These are phyloP conservation scores for Pseudotriccus pelzelni DNA, from an alignment of 2,797 vertebrate species.

Conservation along the genomic window DNA sequence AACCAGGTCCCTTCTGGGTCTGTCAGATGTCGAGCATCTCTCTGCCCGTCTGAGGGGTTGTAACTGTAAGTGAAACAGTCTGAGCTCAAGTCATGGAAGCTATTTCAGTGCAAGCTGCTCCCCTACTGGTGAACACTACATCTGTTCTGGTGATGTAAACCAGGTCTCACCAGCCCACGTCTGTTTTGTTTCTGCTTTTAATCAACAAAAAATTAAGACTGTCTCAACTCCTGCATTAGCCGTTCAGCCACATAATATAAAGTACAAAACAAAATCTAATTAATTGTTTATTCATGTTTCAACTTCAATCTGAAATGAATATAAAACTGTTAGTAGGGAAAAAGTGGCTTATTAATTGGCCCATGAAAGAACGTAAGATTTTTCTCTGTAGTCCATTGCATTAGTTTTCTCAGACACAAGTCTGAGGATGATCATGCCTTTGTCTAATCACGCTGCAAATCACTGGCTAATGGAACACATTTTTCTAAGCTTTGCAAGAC, in stretches of 20 bases:
- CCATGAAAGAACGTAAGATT: background rate
- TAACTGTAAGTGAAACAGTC: background rate
- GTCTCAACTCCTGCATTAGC: background rate
- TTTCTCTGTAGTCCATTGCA: background rate
- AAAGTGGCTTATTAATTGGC: background rate
- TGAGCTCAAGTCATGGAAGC: background rate
- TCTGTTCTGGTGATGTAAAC: background rate
- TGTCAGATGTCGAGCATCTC: background rate
- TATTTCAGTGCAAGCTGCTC: background rate
- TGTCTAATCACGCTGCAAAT: background rate
- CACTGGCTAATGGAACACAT: background rate
- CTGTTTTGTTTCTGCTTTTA: conserved; percentile 9
- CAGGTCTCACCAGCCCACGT: background rate
- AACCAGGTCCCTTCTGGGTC: background rate
- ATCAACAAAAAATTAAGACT: conserved; percentile 18
- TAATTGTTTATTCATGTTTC: background rate
- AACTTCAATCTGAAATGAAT: background rate
- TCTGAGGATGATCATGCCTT: background rate
- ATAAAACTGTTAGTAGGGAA: background rate
- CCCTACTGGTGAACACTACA: background rate
- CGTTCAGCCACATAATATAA: background rate
- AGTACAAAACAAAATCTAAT: background rate
- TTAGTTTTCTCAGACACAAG: background rate
- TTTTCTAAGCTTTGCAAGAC: background rate
- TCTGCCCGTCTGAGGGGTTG: background rate